Conservation (phyloP, 1,140 invertebrate species). For the Drosophila kikkawai region DNA sequence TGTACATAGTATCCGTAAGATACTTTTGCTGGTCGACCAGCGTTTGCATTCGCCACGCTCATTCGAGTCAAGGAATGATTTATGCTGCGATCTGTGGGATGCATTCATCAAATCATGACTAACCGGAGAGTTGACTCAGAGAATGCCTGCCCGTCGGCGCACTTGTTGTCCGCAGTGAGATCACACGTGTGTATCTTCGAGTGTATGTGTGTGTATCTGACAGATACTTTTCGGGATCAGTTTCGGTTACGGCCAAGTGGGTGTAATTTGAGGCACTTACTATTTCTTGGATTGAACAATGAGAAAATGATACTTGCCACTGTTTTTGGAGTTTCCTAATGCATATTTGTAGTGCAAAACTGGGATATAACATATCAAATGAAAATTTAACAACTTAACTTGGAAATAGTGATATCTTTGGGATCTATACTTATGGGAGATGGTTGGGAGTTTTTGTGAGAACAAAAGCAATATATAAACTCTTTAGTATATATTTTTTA, state of each 20-base stretch:
- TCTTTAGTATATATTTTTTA: background rate
- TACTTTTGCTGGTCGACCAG: background rate
- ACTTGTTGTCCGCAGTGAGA: conserved; percentile 28
- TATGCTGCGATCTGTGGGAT: conserved; percentile 29
- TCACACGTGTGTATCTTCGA: conserved; percentile 1
- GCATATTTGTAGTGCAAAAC: background rate
- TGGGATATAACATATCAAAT: background rate
- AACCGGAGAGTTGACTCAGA: conserved; percentile 13
- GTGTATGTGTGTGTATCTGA: background rate
- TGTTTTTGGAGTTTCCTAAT: background rate
- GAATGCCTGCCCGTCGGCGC: conserved; percentile 20
- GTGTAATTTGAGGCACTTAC: conserved; percentile 12
- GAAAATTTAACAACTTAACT: too few species aligned
- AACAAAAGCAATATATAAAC: too few species aligned
- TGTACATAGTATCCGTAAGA: conserved; percentile 2
- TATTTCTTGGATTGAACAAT: background rate
- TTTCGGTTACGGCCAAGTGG: conserved; percentile 11
- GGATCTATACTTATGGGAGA: too few species aligned
- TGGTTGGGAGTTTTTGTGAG: too few species aligned
- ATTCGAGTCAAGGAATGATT: conserved; percentile 12
- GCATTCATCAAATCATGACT: conserved; percentile 40
- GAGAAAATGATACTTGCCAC: conserved; percentile 1
- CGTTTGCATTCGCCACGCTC: conserved; percentile 11
- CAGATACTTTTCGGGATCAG: conserved; percentile 3
- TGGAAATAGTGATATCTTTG: too few species aligned